Evolutionary conservation across 2,113 vertebrate species (phyloP), one percentile per base, ranked within the genome.

Genomic region (Eudyptes chrysolophus): DNA sequence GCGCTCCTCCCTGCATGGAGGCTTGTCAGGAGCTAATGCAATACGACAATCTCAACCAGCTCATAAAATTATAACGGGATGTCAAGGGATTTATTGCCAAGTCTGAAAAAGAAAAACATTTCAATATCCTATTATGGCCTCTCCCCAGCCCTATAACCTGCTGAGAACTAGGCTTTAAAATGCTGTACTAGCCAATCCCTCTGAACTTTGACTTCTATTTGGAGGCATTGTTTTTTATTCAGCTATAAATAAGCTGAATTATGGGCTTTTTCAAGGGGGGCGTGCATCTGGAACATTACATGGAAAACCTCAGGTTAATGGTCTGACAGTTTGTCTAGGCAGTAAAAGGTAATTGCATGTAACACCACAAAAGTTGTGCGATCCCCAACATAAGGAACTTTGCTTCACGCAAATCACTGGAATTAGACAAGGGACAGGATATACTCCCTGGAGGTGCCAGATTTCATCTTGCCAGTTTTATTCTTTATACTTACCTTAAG

Each of bases 261-360:
- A 36, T 21, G 66, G 42, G 61, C 58, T 51, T 83, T 83, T 94
- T 85, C 76, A 71, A 76, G 83, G 89, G 61, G 38, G 34, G 60
- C 1, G 0, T 30, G 61, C 52, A 78, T 76, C 86, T 92, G 91
- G 83, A 95, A 54, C 66, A 34, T 48, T 58, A 48, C 57, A 44
- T 72, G 86, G 83, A 92, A 90, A 95, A 88, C 51, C 79, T 96
- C 93, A 78, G 83, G 78, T 88, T 90, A 76, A 85, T 64, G 83
- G 66, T 55, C 89, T 71, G 76, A 62, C n/a, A 51, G 57, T 76
- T 79, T 90, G 46, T 57, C 64, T 36, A 36, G 93, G 89, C 92
- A 86, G 57, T 80, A 83, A 83, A 92, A 95, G 75, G 89, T 60
- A 64, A 79, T 76, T 92, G 79, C 83, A 42, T 51, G 71, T 54